Evolutionary conservation across 1,140 invertebrate genomes (phyloP), one percentile per base, ranked within the genome.

Genomic region (Meloidogyne hapla): DNA sequence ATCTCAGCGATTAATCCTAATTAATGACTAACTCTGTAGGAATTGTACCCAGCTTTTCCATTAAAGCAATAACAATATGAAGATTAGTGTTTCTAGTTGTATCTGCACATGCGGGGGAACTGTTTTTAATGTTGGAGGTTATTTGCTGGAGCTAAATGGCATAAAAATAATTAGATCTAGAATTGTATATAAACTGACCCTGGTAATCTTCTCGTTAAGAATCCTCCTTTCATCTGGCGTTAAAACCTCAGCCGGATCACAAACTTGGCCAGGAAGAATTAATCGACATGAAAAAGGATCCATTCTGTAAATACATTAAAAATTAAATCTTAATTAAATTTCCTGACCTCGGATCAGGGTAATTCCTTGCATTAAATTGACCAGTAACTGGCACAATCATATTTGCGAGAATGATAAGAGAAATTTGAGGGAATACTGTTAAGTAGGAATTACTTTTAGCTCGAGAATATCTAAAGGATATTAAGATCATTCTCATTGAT

Each of bases 241-340:
- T 18, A 85, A 71, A 67, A 85, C 82, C n/a, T 86, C 86, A 18
- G 79, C 70, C 2, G 84, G 84, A 76, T 85, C 84, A 69, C 84
- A 85, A 12, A 85, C 77, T 48, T 82, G 84, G 10, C 78, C 77
- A 4, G 84, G 84, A 28, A 86, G 77, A 13, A 83, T 56, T 26
- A 81, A 38, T 23, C 77, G 69, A 68, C 84, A 87, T 1, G 69
- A 33, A n/a, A 81, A 65, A 40, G 77, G 77, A 15, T 80, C 79
- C 9, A 74, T 45, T 74, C 70, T 68, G 38, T 26, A 13, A 75
- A 75, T 28, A 13, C 21, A 69, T 8, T n/a, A 70, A 40, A 6
- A n/a, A 23, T 38, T 18, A 69, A 38, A 45, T n/a, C n/a, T n/a
- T 42, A 3, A 18, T 9, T 69, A 6, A 42, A 18, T 18, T n/a